Evolutionary conservation across 2,797 vertebrate species (phyloP).

Genomic region (Enteromius trimaculatus): DNA sequence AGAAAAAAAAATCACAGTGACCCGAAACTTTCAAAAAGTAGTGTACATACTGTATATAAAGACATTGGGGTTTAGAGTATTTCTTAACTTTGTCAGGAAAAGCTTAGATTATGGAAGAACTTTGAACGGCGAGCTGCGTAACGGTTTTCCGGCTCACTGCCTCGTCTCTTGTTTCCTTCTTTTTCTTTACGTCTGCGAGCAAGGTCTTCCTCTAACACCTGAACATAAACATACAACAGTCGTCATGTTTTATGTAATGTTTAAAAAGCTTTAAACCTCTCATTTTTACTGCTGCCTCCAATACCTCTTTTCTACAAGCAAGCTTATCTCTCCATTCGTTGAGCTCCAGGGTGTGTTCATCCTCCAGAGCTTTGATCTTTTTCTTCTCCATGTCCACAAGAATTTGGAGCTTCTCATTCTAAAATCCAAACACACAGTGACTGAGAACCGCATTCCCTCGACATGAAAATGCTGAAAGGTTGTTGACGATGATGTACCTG

Average conservation of each 20-base stretch:
- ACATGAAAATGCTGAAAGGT: neutral
- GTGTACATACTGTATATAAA: neutral
- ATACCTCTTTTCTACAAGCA: slow-evolving; percentile 70
- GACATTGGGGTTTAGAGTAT: slow-evolving; percentile 4
- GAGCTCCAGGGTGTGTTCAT: slow-evolving; percentile 74
- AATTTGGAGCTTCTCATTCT: slow-evolving; percentile 73
- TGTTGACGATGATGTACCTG: slow-evolving; percentile 66
- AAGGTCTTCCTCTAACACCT: slow-evolving; percentile 74
- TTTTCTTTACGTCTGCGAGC: slow-evolving; percentile 61
- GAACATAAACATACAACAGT: neutral
- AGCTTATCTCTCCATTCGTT: slow-evolving; percentile 73
- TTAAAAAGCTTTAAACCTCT: neutral
- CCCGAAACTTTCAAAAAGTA: neutral
- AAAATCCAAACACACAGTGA: slow-evolving; percentile 26
- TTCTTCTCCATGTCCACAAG: slow-evolving; percentile 72
- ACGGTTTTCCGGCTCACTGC: slow-evolving; percentile 54
- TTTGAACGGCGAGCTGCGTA: slow-evolving; percentile 44
- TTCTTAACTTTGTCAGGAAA: slow-evolving; percentile 37
- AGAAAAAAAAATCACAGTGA: neutral
- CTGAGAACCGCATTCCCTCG: neutral
- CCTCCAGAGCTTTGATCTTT: slow-evolving; percentile 71
- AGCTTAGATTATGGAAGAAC: slow-evolving; percentile 60
- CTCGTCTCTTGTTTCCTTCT: slow-evolving; percentile 50
- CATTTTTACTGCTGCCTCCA: neutral
- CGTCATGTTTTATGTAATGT: neutral